Evolutionary conservation across 2,797 vertebrate species (phyloP).

Genomic region (Thalassophryne amazonica): DNA sequence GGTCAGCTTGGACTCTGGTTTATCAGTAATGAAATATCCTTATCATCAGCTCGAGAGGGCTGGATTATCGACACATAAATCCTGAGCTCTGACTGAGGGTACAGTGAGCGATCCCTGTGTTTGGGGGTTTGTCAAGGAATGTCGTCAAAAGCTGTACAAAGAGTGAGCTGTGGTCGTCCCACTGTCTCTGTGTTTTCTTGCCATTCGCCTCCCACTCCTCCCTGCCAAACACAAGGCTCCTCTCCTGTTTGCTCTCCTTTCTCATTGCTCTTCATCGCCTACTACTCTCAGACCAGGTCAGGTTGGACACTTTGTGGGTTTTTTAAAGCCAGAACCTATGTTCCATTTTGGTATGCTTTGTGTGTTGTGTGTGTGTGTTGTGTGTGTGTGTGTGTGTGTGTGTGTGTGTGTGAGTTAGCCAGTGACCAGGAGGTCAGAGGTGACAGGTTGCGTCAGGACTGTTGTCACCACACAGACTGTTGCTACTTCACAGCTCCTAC

Average conservation of each 20-base stretch:
- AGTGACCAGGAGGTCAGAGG: constrained; percentile 22
- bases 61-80: background rate
- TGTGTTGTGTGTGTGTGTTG: background rate
- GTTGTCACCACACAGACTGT: constrained; percentile 15
- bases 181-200: constrained; percentile 59
- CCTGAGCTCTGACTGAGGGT: background rate
- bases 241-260: constrained; percentile 25
- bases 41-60: background rate
- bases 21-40: too few relatives aligned
- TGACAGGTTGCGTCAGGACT: constrained; percentile 2
- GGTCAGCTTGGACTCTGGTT: too few relatives aligned
- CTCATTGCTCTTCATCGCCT: constrained; percentile 30
- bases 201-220: constrained; percentile 63
- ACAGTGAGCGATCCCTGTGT: constrained; percentile 16
- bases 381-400: background rate
- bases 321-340: constrained; percentile 28
- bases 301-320: constrained; percentile 25
- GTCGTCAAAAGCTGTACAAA: constrained; percentile 53
- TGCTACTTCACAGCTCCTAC: constrained; percentile 29
- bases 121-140: constrained; percentile 49
- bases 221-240: constrained; percentile 52
- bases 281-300: constrained; percentile 34
- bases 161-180: constrained; percentile 66
- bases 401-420: constrained; percentile 6
- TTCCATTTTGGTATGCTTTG: constrained; percentile 2